These are phyloP conservation scores for Limanda limanda DNA, from an alignment of 2,113 vertebrate species.

Conservation along the genomic window DNA sequence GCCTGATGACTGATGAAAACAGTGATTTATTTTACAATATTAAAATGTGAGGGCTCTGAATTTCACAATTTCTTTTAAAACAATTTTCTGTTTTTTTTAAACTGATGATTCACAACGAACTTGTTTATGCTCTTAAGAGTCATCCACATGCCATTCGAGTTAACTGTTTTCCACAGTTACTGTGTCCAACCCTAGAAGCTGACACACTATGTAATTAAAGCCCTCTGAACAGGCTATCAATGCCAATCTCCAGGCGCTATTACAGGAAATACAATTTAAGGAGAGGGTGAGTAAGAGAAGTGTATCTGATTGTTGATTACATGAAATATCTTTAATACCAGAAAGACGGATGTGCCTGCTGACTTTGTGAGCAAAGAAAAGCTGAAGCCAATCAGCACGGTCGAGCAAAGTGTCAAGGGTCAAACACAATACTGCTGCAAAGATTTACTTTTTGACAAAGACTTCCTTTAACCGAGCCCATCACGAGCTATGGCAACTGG, in stretches of 20 bases:
- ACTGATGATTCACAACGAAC: not conserved
- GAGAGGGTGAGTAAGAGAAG: not conserved
- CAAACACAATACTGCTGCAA: conserved; percentile 21
- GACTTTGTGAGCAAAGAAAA: not conserved
- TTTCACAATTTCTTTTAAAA: not conserved
- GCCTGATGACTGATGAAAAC: not conserved
- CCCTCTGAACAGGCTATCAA: not conserved
- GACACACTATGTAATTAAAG: not conserved
- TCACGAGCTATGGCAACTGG: conserved; percentile 32
- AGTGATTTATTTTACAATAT: not conserved
- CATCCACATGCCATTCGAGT: conserved; percentile 21
- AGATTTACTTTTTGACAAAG: conserved; percentile 44
- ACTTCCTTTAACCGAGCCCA: conserved; percentile 47
- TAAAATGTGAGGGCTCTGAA: not conserved
- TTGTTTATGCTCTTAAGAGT: not conserved
- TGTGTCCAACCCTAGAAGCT: not conserved
- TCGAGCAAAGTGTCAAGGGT: conserved; percentile 9
- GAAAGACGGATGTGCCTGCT: not conserved
- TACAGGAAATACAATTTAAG: not conserved
- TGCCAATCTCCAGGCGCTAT: not conserved
- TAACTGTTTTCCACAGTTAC: conserved; percentile 12
- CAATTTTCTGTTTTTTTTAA: not conserved
- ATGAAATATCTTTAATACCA: not conserved
- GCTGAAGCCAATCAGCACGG: conserved; percentile 9
- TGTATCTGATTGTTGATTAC: not conserved